Percentiles rank a stretch among this genome's conserved stretches.
Evolutionary conservation across 2,888 invertebrate species (phyloP).

Genomic region (Diarsia rubi): DNA sequence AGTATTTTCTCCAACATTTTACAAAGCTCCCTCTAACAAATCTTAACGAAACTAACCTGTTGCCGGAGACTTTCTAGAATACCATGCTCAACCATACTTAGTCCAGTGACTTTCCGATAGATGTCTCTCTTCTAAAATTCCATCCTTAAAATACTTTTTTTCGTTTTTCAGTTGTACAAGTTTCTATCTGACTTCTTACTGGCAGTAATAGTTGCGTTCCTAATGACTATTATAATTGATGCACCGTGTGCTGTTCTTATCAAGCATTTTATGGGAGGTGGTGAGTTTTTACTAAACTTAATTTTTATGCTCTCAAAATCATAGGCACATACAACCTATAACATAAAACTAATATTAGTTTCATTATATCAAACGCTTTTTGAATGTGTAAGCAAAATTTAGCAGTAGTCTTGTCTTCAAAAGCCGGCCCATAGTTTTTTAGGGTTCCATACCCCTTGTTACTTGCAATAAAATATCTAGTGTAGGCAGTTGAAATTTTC

Average conservation of each 20-base stretch:
- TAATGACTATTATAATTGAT: conserved; percentile 78
- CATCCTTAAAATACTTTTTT: background rate
- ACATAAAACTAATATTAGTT: too few species aligned
- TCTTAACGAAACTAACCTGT: background rate
- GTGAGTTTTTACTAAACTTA: conserved; percentile 63
- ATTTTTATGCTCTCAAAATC: background rate
- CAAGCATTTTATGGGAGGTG: conserved; percentile 76
- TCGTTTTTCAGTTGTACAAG: conserved; percentile 75
- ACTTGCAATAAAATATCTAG: too few species aligned
- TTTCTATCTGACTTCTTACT: conserved; percentile 74
- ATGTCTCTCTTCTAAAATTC: conserved; percentile 25
- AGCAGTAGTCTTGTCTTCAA: too few species aligned
- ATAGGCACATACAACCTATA: too few species aligned
- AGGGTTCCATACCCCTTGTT: too few species aligned
- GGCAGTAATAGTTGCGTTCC: conserved; percentile 73
- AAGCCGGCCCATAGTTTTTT: too few species aligned
- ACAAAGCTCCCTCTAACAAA: conserved; percentile 16
- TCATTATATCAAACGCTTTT: too few species aligned
- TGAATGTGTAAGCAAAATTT: too few species aligned
- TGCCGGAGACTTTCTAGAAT: background rate
- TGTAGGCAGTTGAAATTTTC: too few species aligned
- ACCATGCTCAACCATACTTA: background rate
- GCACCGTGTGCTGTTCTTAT: conserved; percentile 78
- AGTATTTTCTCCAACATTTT: background rate
- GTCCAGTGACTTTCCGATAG: background rate